phyloP scores from a whole-genome alignment of 2,888 invertebrate species.

The Acrobasis consociella region DNA sequence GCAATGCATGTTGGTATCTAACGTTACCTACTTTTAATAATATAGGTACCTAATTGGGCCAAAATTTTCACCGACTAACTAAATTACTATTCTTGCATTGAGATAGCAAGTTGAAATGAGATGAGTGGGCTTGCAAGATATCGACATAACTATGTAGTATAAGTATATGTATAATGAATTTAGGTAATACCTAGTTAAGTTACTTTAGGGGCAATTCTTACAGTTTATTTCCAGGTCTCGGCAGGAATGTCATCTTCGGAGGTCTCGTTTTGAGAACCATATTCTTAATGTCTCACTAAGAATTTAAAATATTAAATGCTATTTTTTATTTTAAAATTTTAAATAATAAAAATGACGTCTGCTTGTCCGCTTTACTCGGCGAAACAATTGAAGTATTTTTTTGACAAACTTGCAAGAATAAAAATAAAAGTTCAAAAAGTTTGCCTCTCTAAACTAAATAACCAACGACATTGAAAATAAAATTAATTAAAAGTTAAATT shows the following conservation, averaged over 20 bases:
- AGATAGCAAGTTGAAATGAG: too few species aligned
- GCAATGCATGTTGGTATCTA: too few species aligned
- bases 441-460: neutral
- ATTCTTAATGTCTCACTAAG: conserved; percentile 17
- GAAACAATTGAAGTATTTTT: conserved; percentile 16
- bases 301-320: neutral
- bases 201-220: conserved; percentile 31
- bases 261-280: conserved; percentile 43
- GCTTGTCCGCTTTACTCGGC: conserved; percentile 1
- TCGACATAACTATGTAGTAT: too few species aligned
- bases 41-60: too few species aligned
- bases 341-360: neutral
- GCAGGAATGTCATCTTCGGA: neutral
- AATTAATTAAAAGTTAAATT: too few species aligned
- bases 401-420: neutral
- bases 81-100: too few species aligned
- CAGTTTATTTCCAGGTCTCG: conserved; percentile 30
- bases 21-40: too few species aligned
- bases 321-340: neutral
- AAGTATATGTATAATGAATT: too few species aligned
- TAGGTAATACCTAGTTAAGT: too few species aligned
- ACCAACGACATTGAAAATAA: too few species aligned
- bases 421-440: neutral
- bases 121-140: too few species aligned
- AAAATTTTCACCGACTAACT: too few species aligned